Base-by-base conservation (phyloP, 2,113 vertebrate genomes). In the Pholis gunnellus region DNA sequence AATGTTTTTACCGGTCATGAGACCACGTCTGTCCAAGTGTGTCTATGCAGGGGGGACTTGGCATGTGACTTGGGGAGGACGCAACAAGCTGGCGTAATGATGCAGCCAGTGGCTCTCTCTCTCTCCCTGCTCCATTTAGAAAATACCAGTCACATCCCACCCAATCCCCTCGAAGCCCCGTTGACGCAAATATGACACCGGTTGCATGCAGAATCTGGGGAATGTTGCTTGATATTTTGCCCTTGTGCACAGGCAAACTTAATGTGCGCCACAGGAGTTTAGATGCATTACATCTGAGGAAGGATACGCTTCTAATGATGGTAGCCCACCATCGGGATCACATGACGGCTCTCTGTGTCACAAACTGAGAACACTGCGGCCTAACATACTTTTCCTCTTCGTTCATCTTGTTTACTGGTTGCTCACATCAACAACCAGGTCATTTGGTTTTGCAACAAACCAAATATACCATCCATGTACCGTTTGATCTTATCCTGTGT, bases 131-230 rank as follows among this genome's bases (percentile, higher is more conserved):
- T 87, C 76, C 89, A 81, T 92, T 91, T 89, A 86, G 82, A 92
- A 92, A 88, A 92, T 87, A 75, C 61, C 84, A 86, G 80, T 85
- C 83, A 74, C 89, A 83, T 86, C 92, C 82, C 78, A 80, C 88
- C 89, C 91, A 85, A 89, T 93, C 81, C 89, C 87, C 81, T 90
- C 75, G 9, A 78, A 78, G 83, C 83, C 65, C 66, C 8, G 59
- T 87, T 94, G 93, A 94, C 75, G 91, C 90, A 94, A 92, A 92
- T 90, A 89, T 92, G 92, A 88, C 91, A 88, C 89, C 88, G 89
- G 91, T 92, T 87, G 82, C 88, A 85, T 91, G 89, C 89, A 91
- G 94, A 95, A 95, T 95, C 88, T 81, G 74, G 93, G 88, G 93
- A 95, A 94, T 94, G 92, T 83, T 89, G 88, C 89, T 90, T 88